Evolutionary conservation across 2,888 invertebrate species (phyloP), one percentile per base, ranked within the genome.

Genomic region (Acronicta aceris): DNA sequence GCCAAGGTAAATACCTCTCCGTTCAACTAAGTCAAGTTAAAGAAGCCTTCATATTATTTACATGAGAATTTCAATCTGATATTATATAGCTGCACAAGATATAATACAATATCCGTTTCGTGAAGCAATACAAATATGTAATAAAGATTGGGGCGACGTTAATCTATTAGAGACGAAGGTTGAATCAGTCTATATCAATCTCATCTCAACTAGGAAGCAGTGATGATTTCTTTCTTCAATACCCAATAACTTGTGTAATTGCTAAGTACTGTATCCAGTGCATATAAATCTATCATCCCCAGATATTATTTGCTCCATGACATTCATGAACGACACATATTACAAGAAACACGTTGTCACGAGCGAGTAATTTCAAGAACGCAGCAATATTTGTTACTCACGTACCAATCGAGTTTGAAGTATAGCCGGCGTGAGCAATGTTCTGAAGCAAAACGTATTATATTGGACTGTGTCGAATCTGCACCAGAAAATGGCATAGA

Each of bases 351-450:
- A 76, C 75, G 75, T 76, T 81, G 87, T 88, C 88, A 89, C 89
- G 89, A 88, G 74, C 79, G 74, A 74, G 81, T 82, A 79, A 87
- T 88, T 89, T 87, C 77, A 76, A 83, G 82, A 88, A 85, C 82
- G 81, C 78, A 62, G 56, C 60, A 65, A 75, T 72, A 74, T 79
- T 75, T 71, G 79, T 78, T 71, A 75, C 65, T 81, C 81, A 79
- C 72, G 79, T 76, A 62, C 40, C 54, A 46, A 66, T 64, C 72
- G 72, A 80, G 79, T 83, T 80, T 82, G 81, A 82, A 74, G 76
- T 80, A 80, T 75, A 71, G 81, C 75, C 66, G 70, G 81, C 78
- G 66, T 75, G 74, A 71, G 50, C 65, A 68, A 64, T 59, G 58
- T 48, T 72, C 70, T 71, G 73, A 69, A 59, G 61, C 76, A 78